Percentiles rank a stretch among this genome's conserved stretches.
These are phyloP conservation scores for Ariolimax columbianus DNA, from an alignment of 2,888 invertebrate genomes.

Conservation along the genomic window DNA sequence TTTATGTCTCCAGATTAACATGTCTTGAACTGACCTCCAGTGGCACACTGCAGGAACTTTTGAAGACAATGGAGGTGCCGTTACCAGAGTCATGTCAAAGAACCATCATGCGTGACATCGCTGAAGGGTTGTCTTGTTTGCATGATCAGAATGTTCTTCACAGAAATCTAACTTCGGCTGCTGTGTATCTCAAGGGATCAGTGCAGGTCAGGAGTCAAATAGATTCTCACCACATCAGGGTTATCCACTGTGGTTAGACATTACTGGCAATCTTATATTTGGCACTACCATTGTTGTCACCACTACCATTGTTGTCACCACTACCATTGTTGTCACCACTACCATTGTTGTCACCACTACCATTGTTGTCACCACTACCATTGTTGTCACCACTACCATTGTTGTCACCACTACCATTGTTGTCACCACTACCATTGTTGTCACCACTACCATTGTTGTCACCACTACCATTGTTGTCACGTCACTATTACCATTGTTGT, in stretches of 20 bases:
- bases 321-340: too few relatives aligned
- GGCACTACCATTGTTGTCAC: too few relatives aligned
- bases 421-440: not conserved
- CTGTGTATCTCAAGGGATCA: constrained; percentile 73
- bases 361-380: too few relatives aligned
- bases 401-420: not conserved
- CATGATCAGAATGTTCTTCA: constrained; percentile 71
- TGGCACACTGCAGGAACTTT: constrained; percentile 66
- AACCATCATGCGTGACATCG: constrained; percentile 70
- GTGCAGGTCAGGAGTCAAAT: constrained; percentile 62
- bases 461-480: not conserved
- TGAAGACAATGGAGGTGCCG: constrained; percentile 64
- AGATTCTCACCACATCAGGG: too few relatives aligned
- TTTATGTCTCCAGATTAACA: constrained; percentile 62
- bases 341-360: too few relatives aligned
- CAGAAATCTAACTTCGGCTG: constrained; percentile 66
- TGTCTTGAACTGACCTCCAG: constrained; percentile 70
- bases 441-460: not conserved
- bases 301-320: too few relatives aligned
- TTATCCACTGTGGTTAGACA: too few relatives aligned
- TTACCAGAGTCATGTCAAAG: constrained; percentile 69
- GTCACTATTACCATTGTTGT: too few relatives aligned
- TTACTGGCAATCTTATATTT: too few relatives aligned
- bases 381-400: too few relatives aligned
- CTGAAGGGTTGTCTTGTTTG: constrained; percentile 69